These are phyloP conservation scores for Scleropages formosus DNA, from an alignment of 2,797 vertebrate species.

Conservation along the genomic window DNA sequence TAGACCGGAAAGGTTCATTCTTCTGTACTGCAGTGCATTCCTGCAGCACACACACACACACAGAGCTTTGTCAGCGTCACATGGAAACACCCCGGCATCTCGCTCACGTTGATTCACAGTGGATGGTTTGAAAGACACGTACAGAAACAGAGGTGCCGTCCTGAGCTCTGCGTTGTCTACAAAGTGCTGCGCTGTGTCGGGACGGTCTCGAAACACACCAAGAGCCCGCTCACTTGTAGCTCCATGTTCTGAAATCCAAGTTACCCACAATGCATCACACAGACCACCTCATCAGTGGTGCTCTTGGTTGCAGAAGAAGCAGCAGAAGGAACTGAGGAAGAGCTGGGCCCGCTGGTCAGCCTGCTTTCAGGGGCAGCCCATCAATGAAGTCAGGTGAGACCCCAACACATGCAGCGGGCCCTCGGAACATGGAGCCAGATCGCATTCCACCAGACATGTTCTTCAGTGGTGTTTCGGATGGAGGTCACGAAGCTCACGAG, in stretches of 20 bases:
- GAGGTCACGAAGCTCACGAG: no score
- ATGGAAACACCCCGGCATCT: neutral
- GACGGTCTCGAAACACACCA: no score
- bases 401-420: constrained; percentile 1
- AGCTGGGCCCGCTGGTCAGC: constrained; percentile 82
- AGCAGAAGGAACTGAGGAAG: constrained; percentile 65
- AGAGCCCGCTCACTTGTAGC: no score
- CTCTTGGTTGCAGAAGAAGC: constrained; percentile 61
- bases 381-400: constrained; percentile 81
- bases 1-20: neutral
- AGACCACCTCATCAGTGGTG: neutral
- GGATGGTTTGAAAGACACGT: no score
- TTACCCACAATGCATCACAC: no score
- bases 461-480: no score
- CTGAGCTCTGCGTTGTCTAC: neutral
- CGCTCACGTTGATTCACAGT: no score
- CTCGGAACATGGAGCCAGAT: no score
- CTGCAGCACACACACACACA: neutral
- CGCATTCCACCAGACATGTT: no score
- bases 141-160: no score
- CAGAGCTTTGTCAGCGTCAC: neutral
- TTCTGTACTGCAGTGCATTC: constrained; percentile 1
- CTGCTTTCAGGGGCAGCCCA: constrained; percentile 70
- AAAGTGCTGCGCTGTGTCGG: no score
- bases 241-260: no score